Base-by-base conservation (phyloP, 2,113 vertebrate species). In the Rhodinocichla rosea region DNA sequence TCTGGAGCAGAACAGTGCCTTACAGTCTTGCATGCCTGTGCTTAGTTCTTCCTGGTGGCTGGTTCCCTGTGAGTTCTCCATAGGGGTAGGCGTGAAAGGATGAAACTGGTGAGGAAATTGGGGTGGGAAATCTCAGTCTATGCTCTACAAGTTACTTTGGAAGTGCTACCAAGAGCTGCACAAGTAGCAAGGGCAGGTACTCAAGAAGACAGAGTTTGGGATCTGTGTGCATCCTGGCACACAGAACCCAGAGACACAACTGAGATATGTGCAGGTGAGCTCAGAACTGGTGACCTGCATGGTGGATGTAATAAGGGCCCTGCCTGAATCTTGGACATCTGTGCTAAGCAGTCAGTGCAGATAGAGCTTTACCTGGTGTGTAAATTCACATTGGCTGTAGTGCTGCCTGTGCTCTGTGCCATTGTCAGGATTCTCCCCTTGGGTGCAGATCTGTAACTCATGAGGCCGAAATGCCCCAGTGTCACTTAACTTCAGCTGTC, bases 261-360 rank as follows among this genome's bases (percentile, higher is more conserved):
- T 4, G 26, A 65, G 37, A 20, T 11, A 7, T 0, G 0, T 3
- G 6, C 30, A 35, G 26, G 15, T 40, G 53, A 49, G 37, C 17
- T 21, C 73, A 52, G 52, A 85, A 39, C 6, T 39, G 37, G 15
- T 52, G 63, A 33, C 15, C 28, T 85, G 33, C 17, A 1, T 21
- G 44, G 49, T 68, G 45, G 12, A 11, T 59, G 40, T 69, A 32
- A 7, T 47, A 20, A 62, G 47, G 28, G 24, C 22, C 63, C 18
- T 27, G 9, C 15, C 60, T 52, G 26, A 15, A 8, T 23, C 11
- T 55, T 14, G 7, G 52, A 12, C 10, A 28, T 35, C 15, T 33
- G 11, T 44, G 20, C n/a, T 24, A n/a, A 57, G 9, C 45, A 37
- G 60, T 13, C 35, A 44, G 0, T 56, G 45, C 42, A 91, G 32